These are phyloP conservation scores for Acanthiza pusilla DNA, from an alignment of 2,797 vertebrate species.

Conservation along the genomic window DNA sequence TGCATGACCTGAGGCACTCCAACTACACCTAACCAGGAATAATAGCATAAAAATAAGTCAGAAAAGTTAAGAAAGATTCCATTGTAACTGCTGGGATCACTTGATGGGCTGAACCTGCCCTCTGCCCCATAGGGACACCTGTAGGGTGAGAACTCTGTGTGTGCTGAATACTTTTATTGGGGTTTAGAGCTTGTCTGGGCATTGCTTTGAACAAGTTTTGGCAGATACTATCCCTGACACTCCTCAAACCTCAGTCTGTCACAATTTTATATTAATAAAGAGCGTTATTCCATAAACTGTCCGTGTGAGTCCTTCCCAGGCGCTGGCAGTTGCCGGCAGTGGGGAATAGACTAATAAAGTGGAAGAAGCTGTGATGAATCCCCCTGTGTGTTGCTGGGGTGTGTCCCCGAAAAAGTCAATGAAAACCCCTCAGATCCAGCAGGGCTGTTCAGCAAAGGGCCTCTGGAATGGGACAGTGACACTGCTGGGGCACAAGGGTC, in stretches of 20 bases:
- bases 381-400: not conserved
- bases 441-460: not conserved
- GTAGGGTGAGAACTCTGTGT: not conserved
- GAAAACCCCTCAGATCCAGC: not conserved
- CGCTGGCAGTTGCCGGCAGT: accelerated
- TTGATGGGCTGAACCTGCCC: not conserved
- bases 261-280: no score
- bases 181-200: not conserved
- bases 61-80: not conserved
- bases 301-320: not conserved
- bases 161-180: not conserved
- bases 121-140: not conserved
- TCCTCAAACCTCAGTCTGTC: not conserved
- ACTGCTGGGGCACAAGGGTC: not conserved
- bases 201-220: not conserved
- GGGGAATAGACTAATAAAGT: no score
- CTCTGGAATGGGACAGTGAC: not conserved
- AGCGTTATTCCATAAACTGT: no score
- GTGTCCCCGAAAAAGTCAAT: not conserved
- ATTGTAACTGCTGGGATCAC: not conserved
- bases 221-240: not conserved
- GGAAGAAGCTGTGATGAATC: not conserved
- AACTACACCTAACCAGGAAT: no score
- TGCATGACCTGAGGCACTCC: not conserved
- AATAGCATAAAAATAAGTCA: not conserved